Conservation (phyloP, 2,113 vertebrate species). For the Pimephales promelas region DNA sequence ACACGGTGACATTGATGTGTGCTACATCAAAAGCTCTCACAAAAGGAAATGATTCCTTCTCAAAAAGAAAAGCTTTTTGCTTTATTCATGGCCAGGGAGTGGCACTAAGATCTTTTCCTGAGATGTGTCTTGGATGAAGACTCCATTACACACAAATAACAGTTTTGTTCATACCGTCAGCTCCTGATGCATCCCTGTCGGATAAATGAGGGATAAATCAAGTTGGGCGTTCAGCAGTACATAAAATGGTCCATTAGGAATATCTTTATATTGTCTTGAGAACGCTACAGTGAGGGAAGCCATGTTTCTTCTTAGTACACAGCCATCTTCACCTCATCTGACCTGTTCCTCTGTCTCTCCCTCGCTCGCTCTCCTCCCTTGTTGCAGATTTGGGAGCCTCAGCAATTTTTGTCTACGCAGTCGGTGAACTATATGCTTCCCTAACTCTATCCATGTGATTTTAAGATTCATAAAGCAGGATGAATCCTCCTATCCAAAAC, state of each 20-base stretch:
- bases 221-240: background rate
- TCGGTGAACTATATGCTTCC: background rate
- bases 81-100: background rate
- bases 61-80: background rate
- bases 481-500: background rate
- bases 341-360: constrained; percentile 18
- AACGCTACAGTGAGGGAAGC: background rate
- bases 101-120: background rate
- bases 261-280: constrained; percentile 1
- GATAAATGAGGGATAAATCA: background rate
- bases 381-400: constrained; percentile 34
- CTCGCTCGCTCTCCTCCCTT: background rate
- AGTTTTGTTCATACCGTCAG: background rate
- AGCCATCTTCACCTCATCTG: constrained; percentile 23
- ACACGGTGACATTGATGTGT: background rate
- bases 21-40: background rate
- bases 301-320: constrained; percentile 7
- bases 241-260: constrained; percentile 5
- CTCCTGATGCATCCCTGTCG: background rate
- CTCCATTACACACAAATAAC: background rate
- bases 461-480: background rate
- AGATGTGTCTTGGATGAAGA: background rate
- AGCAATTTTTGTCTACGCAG: constrained; percentile 55
- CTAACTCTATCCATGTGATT: background rate
- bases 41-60: too few relatives aligned